Evolutionary conservation across 2,797 vertebrate genomes (phyloP).

Genomic region (Gymnothorax reevesii): DNA sequence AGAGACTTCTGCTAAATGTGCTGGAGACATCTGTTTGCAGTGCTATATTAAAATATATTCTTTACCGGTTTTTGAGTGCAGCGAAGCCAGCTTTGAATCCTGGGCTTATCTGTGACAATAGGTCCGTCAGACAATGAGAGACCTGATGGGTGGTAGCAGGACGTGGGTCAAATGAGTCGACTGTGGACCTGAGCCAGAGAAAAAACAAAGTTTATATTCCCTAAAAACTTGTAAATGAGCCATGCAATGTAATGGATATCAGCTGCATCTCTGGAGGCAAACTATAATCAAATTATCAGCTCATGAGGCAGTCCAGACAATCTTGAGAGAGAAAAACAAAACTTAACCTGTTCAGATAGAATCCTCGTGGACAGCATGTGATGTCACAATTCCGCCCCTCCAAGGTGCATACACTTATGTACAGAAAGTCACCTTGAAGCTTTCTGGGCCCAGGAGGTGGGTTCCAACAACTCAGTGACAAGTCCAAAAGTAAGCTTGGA

Average conservation of each 20-base stretch:
- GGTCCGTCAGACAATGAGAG: constrained; percentile 74
- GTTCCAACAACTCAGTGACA: constrained; percentile 81
- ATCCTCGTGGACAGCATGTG: constrained; percentile 77
- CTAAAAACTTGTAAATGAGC: background rate
- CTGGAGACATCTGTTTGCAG: background rate
- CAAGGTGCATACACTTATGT: constrained; percentile 70
- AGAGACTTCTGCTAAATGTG: background rate
- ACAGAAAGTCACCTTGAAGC: constrained; percentile 78
- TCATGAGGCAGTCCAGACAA: background rate
- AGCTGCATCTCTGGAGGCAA: background rate
- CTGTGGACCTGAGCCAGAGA: constrained; percentile 67
- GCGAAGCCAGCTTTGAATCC: constrained; percentile 71
- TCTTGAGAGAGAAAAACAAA: background rate
- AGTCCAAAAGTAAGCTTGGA: constrained; percentile 68
- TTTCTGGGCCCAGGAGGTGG: constrained; percentile 79
- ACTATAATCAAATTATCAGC: background rate
- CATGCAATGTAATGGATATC: too few relatives aligned
- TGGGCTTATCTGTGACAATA: constrained; percentile 75
- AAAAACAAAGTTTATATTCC: background rate
- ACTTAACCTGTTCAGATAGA: constrained; percentile 74
- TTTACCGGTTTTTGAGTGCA: constrained; percentile 68
- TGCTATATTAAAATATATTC: background rate
- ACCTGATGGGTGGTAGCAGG: constrained; percentile 67
- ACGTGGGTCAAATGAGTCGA: constrained; percentile 73
- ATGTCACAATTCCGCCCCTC: constrained; percentile 74